A percentile compares a stretch with the other conserved stretches of the same genome.
phyloP scores from a whole-genome alignment of 1,140 invertebrate species.

The Brachionus angularis region DNA sequence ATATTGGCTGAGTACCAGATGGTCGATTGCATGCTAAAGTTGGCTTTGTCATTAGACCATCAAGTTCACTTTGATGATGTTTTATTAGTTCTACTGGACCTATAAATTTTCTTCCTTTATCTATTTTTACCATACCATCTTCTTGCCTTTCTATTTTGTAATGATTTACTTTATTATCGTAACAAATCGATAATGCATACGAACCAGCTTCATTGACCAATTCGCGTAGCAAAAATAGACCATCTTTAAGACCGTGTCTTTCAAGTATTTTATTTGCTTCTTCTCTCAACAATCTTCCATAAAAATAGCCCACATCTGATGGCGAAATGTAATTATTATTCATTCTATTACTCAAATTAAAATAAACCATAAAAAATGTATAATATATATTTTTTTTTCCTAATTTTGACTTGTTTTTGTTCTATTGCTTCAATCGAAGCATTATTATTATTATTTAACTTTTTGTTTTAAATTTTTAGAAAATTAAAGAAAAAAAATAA shows the following conservation, averaged over 20 bases:
- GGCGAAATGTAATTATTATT: constrained; percentile 17
- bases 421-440: too few species aligned
- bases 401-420: too few species aligned
- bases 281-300: constrained; percentile 59
- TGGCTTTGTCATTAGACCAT: constrained; percentile 55
- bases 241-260: constrained; percentile 54
- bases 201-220: constrained; percentile 54
- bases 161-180: constrained; percentile 51
- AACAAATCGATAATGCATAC: constrained; percentile 55
- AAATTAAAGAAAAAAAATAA: too few species aligned
- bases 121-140: constrained; percentile 50
- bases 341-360: too few species aligned
- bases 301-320: constrained; percentile 53
- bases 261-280: constrained; percentile 58
- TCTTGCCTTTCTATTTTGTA: constrained; percentile 55
- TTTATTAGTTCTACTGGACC: constrained; percentile 55
- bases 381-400: too few species aligned
- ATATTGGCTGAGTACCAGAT: constrained; percentile 52
- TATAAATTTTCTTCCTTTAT: constrained; percentile 50
- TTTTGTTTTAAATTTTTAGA: too few species aligned
- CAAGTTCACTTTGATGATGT: constrained; percentile 50
- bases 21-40: constrained; percentile 52
- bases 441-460: too few species aligned
- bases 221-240: constrained; percentile 59
- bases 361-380: too few species aligned